Conservation (phyloP, 2,797 vertebrate species). For the Aplochiton taeniatus region DNA sequence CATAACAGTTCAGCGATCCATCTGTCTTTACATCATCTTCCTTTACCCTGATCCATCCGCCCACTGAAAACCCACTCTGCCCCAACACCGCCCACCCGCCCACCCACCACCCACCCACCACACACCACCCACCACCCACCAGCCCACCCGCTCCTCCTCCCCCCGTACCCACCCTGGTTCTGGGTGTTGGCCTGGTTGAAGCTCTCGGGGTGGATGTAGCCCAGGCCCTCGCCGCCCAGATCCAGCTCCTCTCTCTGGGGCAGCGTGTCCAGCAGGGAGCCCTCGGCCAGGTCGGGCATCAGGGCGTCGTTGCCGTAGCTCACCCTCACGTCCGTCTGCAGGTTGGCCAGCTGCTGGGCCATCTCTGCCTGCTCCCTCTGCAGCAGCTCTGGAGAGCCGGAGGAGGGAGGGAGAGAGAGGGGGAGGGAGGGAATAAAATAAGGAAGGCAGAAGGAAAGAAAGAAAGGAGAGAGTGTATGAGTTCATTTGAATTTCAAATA, state of each 20-base stretch:
- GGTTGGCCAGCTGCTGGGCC: conserved; percentile 91
- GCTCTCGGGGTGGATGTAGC: conserved; percentile 92
- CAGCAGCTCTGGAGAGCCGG: conserved; percentile 79
- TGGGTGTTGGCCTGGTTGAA: conserved; percentile 95
- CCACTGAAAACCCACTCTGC: too few species aligned
- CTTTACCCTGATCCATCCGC: too few species aligned
- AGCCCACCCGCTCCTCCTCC: conserved; percentile 36
- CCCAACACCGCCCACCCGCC: neutral
- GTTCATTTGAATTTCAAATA: neutral
- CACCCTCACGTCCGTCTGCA: conserved; percentile 92
- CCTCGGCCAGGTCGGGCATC: conserved; percentile 91
- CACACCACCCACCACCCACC: conserved; percentile 44
- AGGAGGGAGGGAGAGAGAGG: neutral
- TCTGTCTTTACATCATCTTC: too few species aligned
- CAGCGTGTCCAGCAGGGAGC: conserved; percentile 83
- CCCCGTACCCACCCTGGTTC: conserved; percentile 60
- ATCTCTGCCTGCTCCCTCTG: conserved; percentile 96
- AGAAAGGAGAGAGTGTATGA: neutral
- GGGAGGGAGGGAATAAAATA: too few species aligned
- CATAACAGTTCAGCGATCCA: too few species aligned
- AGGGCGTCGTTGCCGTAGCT: conserved; percentile 98
- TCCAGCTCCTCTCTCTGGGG: conserved; percentile 79
- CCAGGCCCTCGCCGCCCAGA: conserved; percentile 83
- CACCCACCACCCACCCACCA: conserved; percentile 37
- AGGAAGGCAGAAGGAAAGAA: neutral